Base-by-base conservation (phyloP, 2,797 vertebrate genomes). In the Sebastes cheni region DNA sequence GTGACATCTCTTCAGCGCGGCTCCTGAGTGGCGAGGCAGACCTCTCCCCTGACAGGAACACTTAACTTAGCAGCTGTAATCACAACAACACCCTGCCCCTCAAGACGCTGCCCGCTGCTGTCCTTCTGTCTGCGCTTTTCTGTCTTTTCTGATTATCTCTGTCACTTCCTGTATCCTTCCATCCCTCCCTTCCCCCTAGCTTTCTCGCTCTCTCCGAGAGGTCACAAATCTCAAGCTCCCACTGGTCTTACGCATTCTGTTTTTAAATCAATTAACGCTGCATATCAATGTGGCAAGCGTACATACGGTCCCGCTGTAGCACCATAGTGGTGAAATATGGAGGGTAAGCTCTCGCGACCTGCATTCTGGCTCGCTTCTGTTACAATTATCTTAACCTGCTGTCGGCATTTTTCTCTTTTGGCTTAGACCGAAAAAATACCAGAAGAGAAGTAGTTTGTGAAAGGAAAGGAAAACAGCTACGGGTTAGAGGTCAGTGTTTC, bases 181-280 rank as follows among this genome's bases (percentile, higher is more conserved):
- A 16, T 12, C n/a, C 32, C 11, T 36, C 12, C 39, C 23, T 71
- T 20, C 25, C 56, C 34, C 22, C 61, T 20, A 39, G 27, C 69
- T 25, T 67, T 72, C 55, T 72, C 50, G 4, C 32, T 22, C 34
- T 6, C 46, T 72, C n/a, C 0, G 23, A 58, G 34, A 82, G 65
- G 73, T 75, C 60, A 61, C 60, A 59, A 64, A 71, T 86, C 77
- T 71, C 62, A 25, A 50, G 16, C 71, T 13, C 73, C 70, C 54
- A 1, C 52, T 58, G 66, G 56, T 79, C 55, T 67, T 8, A 39
- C 23, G 22, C 73, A 39, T 76, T 82, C 73, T 69, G 66, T 78
- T 88, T 65, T 88, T 77, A 77, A 83, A 88, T 89, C 84, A 81
- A 72, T 91, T 86, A 90, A 80, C 76, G 10, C 79, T 42, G 61